phyloP scores from a whole-genome alignment of 2,797 vertebrate species.

The Petrocephalus sullivani region DNA sequence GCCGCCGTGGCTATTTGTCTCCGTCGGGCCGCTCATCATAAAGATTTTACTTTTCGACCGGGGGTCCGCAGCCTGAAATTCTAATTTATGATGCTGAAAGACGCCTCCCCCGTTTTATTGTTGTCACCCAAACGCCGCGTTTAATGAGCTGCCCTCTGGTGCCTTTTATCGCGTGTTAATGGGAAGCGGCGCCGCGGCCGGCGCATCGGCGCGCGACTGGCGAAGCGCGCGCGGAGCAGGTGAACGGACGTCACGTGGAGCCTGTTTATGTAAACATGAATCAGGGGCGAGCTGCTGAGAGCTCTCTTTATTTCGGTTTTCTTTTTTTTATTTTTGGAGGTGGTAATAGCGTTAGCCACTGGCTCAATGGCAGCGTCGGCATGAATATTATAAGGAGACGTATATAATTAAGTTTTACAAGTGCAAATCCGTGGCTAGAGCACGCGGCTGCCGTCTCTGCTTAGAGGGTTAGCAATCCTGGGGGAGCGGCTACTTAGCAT shows the following conservation, averaged over 20 bases:
- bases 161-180: conserved; percentile 32
- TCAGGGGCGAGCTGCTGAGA: conserved; percentile 53
- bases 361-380: conserved; percentile 54
- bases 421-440: conserved; percentile 65
- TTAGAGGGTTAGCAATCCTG: conserved; percentile 56
- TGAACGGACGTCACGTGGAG: neutral
- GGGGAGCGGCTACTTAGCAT: conserved; percentile 67
- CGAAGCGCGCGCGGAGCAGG: conserved; percentile 27
- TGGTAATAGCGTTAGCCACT: conserved; percentile 51
- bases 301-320: conserved; percentile 30
- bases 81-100: conserved; percentile 39
- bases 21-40: conserved; percentile 36
- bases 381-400: conserved; percentile 50
- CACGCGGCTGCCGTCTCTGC: conserved; percentile 54
- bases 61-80: conserved; percentile 28
- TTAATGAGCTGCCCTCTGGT: conserved; percentile 32
- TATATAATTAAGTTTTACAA: conserved; percentile 70
- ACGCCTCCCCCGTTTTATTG: conserved; percentile 32
- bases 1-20: conserved; percentile 39
- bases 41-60: conserved; percentile 31
- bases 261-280: conserved; percentile 60
- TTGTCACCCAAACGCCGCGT: conserved; percentile 25
- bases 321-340: conserved; percentile 15
- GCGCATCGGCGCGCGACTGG: conserved; percentile 13
- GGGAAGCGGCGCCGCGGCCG: conserved; percentile 10